These are phyloP conservation scores for Deladenus siricidicola DNA, from an alignment of 2,888 invertebrate genomes.

Conservation along the genomic window DNA sequence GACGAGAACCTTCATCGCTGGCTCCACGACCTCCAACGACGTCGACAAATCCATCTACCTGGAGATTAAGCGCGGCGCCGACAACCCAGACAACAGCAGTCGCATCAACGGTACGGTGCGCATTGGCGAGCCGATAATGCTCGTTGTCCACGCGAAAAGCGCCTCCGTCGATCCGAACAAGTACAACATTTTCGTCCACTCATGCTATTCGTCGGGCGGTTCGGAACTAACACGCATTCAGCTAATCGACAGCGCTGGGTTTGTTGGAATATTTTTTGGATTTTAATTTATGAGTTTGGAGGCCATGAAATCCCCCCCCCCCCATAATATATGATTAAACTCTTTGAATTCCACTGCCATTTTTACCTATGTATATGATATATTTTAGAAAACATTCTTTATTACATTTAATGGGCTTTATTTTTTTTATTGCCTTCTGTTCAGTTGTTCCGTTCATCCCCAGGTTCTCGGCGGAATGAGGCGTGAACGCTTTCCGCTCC, in stretches of 20 bases:
- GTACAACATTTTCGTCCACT: conserved; percentile 53
- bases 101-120: conserved; percentile 40
- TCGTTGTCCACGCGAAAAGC: conserved; percentile 40
- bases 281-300: too few species aligned
- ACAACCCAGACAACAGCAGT: conserved; percentile 33
- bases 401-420: neutral
- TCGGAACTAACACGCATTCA: conserved; percentile 5
- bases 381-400: too few species aligned
- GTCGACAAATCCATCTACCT: conserved; percentile 27
- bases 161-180: conserved; percentile 28
- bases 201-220: conserved; percentile 42
- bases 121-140: conserved; percentile 48
- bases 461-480: conserved; percentile 41
- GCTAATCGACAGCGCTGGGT: conserved; percentile 3
- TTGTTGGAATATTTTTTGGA: neutral
- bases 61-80: conserved; percentile 43
- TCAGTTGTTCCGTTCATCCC: conserved; percentile 44
- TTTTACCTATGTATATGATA: too few species aligned
- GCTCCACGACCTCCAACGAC: neutral
- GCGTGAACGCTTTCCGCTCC: neutral
- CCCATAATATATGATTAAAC: too few species aligned
- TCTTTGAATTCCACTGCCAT: too few species aligned
- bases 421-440: too few species aligned
- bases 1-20: neutral
- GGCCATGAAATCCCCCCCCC: too few species aligned